Percentiles rank a stretch among this genome's conserved stretches.
Conservation (phyloP, 2,113 vertebrate species). For the Gulo gulo region DNA sequence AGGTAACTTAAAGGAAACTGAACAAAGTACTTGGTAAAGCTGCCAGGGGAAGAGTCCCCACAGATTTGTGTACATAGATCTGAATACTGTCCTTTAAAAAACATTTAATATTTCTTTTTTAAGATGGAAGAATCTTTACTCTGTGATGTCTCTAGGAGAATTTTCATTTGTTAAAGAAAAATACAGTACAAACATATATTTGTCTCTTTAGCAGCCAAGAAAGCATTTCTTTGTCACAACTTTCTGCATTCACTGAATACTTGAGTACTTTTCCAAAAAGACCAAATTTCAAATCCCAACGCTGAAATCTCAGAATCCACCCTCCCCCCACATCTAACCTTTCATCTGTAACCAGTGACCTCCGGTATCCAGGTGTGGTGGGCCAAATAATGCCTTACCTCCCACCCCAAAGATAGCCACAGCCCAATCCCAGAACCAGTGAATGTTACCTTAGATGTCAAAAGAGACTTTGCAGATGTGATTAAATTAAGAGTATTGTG, state of each 20-base stretch:
- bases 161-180: conserved; percentile 14
- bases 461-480: neutral
- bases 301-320: neutral
- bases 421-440: neutral
- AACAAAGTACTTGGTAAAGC: neutral
- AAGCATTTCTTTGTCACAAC: neutral
- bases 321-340: neutral
- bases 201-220: neutral
- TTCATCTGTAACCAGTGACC: neutral
- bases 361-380: neutral
- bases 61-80: neutral
- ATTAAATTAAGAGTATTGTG: neutral
- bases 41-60: neutral
- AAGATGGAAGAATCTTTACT: neutral
- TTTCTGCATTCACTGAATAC: neutral
- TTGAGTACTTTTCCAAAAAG: neutral
- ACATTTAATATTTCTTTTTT: neutral
- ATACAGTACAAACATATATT: neutral
- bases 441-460: neutral
- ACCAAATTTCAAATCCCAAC: neutral
- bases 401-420: neutral
- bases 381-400: neutral
- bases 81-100: neutral
- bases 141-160: conserved; percentile 24
- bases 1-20: neutral